phyloP scores from a whole-genome alignment of 2,113 vertebrate genomes.

The Dinomys branickii region DNA sequence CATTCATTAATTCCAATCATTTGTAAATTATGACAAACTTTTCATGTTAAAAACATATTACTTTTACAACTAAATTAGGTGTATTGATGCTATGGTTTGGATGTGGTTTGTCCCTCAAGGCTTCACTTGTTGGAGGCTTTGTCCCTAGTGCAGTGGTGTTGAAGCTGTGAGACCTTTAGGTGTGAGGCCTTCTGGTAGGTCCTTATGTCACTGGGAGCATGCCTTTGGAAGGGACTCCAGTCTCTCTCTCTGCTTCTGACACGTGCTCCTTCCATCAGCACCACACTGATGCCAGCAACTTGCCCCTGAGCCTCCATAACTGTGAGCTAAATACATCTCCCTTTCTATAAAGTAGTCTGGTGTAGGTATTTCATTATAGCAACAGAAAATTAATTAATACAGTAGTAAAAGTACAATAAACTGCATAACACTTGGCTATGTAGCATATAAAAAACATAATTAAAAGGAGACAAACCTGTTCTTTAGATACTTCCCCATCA shows the following conservation, averaged over 20 bases:
- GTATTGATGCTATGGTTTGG: not conserved
- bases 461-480: conserved; percentile 89
- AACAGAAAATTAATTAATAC: not conserved
- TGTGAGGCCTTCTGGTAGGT: too few relatives aligned
- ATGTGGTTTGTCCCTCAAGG: not conserved
- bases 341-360: not conserved
- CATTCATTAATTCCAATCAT: conserved; percentile 66
- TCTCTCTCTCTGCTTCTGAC: not conserved
- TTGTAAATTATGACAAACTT: conserved; percentile 59
- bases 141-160: not conserved
- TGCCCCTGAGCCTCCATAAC: not conserved
- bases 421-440: conserved; percentile 5
- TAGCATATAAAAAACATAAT: conserved; percentile 26
- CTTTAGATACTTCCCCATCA: conserved; percentile 85
- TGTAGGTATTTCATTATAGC: not conserved
- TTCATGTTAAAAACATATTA: conserved; percentile 57
- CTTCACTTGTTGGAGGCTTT: not conserved
- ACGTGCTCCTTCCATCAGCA: not conserved
- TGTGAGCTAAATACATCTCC: not conserved
- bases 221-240: not conserved
- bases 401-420: conserved; percentile 3
- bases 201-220: not conserved
- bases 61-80: conserved; percentile 10
- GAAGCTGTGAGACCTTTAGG: not conserved
- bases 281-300: not conserved